phyloP scores from a whole-genome alignment of 2,113 vertebrate species.

The Hirundichthys speculiger region DNA sequence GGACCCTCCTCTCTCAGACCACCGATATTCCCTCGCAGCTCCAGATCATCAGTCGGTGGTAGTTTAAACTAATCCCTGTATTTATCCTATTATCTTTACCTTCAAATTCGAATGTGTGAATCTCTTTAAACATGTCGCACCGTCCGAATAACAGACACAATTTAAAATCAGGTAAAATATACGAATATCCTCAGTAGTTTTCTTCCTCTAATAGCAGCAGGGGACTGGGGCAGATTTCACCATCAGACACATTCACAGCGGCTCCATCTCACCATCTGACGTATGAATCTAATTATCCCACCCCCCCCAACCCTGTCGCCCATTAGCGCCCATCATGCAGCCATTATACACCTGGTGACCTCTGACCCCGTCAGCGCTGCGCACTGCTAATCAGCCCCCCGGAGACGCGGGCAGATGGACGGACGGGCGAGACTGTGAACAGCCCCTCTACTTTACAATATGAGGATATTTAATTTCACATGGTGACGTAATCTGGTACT shows the following conservation, averaged over 20 bases:
- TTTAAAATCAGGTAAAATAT: too few species aligned
- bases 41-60: too few species aligned
- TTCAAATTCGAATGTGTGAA: too few species aligned
- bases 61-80: too few species aligned
- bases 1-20: slow-evolving; percentile 36
- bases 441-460: not conserved
- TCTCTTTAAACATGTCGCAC: too few species aligned
- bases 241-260: not conserved
- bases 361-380: slow-evolving; percentile 44
- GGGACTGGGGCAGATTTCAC: too few species aligned
- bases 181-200: too few species aligned
- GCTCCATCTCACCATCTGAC: slow-evolving; percentile 38
- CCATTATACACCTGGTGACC: slow-evolving; percentile 67
- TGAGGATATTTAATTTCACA: not conserved
- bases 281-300: slow-evolving; percentile 31
- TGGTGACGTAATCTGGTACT: not conserved
- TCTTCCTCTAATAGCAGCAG: too few species aligned
- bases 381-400: slow-evolving; percentile 40
- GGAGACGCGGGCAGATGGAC: slow-evolving; percentile 22
- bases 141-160: too few species aligned
- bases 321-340: slow-evolving; percentile 48
- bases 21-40: slow-evolving; percentile 20
- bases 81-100: too few species aligned
- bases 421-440: slow-evolving; percentile 3
- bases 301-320: slow-evolving; percentile 7